Base-by-base conservation (phyloP, 2,113 vertebrate genomes). In the Stegostoma tigrinum region DNA sequence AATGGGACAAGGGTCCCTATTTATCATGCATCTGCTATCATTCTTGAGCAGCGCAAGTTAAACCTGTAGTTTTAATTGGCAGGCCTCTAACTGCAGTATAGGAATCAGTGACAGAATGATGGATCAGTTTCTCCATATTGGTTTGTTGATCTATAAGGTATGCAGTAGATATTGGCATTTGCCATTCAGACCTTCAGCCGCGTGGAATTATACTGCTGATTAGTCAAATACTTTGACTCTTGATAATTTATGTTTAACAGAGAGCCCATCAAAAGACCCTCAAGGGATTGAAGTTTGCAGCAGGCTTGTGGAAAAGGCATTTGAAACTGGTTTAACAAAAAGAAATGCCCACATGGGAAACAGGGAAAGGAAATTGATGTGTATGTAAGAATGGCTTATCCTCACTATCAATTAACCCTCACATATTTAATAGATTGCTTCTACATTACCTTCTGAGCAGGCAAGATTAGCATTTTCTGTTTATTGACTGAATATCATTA, bases 121-220 rank as follows among this genome's bases (percentile, higher is more conserved):
- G 97, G 98, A 99, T 99, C 97, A 96, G 97, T 98, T 98, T 97
- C 97, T 97, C 97, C 96, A 96, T 97, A 98, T 98, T 98, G 98
- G 98, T 98, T 98, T 98, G 97, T 98, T 98, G 98, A 98, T 98
- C 98, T 98, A 98, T 98, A 98, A 97, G 96, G 97, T 96, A 96
- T 96, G 96, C 96, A 98, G 97, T 97, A 97, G 97, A 97, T 99
- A 99, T 99, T 99, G 98, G 98, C 98, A 98, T 99, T 99, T 99
- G 98, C 98, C 98, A 98, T 97, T 99, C 98, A 98, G 97, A 96
- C 96, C 96, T 96, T 96, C 96, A 97, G 96, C 97, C 97, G 97
- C 97, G 95, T 96, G 97, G 98, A 97, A 97, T 97, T 95, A 85
- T 97, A 97, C 97, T 98, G 98, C 98, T 98, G 98, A 98, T 98